A percentile compares a stretch with the other conserved stretches of the same genome.
These are phyloP conservation scores for Corynorhinus townsendii DNA, from an alignment of 2,113 vertebrate species.

Conservation along the genomic window DNA sequence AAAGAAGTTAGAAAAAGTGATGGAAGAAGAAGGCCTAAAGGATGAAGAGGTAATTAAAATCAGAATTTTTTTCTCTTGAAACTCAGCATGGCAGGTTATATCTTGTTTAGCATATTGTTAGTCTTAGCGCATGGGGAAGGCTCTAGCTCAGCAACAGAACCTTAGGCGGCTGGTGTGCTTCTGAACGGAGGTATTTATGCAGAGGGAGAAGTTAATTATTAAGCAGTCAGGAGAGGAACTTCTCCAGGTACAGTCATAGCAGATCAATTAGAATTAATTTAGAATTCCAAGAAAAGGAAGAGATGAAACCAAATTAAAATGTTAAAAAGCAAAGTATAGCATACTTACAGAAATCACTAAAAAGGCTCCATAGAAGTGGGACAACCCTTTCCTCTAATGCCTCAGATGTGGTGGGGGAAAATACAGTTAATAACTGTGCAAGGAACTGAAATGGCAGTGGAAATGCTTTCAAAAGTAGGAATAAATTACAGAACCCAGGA, in stretches of 20 bases:
- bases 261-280: slow-evolving; percentile 12
- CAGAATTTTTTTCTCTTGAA: neutral
- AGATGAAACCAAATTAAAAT: slow-evolving; percentile 13
- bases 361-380: neutral
- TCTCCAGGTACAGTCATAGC: neutral
- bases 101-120: neutral
- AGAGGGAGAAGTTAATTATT: slow-evolving; percentile 21
- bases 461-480: neutral
- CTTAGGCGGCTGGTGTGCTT: neutral
- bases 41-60: slow-evolving; percentile 92
- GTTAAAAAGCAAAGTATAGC: neutral
- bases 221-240: neutral
- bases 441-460: neutral
- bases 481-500: neutral
- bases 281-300: slow-evolving; percentile 32
- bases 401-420: neutral
- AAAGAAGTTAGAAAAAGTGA: slow-evolving; percentile 97
- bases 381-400: neutral
- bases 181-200: neutral
- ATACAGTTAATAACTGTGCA: neutral
- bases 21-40: slow-evolving; percentile 97
- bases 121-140: neutral
- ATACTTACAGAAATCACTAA: neutral
- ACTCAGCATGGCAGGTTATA: neutral
- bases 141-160: neutral